Evolutionary conservation across 1,140 invertebrate genomes (phyloP).

Genomic region (Bactericera cockerelli): DNA sequence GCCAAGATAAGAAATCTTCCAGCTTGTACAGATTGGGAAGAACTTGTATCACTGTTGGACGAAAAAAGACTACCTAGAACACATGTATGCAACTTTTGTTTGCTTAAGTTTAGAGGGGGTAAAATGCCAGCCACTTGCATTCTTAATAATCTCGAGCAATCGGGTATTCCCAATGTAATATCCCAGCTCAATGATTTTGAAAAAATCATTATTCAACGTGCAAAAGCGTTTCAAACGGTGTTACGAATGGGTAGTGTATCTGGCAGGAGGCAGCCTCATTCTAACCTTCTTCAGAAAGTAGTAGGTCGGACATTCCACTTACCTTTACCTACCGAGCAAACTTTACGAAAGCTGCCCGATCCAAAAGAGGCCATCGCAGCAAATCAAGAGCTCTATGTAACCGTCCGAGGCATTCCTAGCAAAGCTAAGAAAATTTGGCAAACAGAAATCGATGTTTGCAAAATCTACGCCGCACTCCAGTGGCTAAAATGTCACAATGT

Average conservation of each 20-base stretch:
- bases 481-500: conserved; percentile 20
- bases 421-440: conserved; percentile 22
- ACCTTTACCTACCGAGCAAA: conserved; percentile 25
- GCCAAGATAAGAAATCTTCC: neutral
- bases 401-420: conserved; percentile 20
- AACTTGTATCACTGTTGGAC: neutral
- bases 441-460: conserved; percentile 17
- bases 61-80: neutral
- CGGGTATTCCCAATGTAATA: conserved; percentile 17
- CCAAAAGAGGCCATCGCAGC: conserved; percentile 19
- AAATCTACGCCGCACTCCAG: conserved; percentile 15
- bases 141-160: conserved; percentile 17
- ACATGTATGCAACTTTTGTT: neutral
- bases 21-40: neutral
- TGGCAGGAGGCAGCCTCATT: conserved; percentile 24
- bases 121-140: conserved; percentile 2
- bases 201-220: conserved; percentile 25
- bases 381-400: conserved; percentile 23
- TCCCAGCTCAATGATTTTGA: conserved; percentile 21
- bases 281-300: conserved; percentile 23
- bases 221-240: conserved; percentile 26
- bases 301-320: conserved; percentile 27
- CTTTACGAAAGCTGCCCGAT: conserved; percentile 22
- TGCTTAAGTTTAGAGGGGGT: neutral
- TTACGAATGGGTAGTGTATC: conserved; percentile 22